phyloP scores from a whole-genome alignment of 2,113 vertebrate species.

The Copsychus sechellarum region DNA sequence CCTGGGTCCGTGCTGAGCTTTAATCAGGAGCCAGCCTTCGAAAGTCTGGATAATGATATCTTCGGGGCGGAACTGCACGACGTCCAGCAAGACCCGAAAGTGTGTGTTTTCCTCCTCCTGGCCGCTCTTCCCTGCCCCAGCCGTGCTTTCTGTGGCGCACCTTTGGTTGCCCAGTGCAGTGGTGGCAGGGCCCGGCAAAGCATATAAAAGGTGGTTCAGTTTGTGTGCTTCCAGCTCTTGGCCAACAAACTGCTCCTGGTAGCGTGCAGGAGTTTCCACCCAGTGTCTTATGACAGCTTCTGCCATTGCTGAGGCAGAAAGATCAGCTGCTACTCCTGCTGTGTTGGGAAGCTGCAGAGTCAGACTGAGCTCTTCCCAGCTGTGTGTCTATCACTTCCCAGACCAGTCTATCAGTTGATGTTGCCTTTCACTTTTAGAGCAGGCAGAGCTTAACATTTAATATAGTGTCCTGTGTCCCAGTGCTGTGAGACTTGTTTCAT shows the following conservation, averaged over 20 bases:
- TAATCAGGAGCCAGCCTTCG: slow-evolving; percentile 85
- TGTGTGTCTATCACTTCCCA: background rate
- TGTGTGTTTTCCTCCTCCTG: background rate
- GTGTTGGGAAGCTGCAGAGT: background rate
- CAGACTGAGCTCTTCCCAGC: background rate
- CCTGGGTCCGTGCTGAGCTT: slow-evolving; percentile 76
- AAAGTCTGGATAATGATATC: slow-evolving; percentile 88
- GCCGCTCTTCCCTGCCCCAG: fast-evolving
- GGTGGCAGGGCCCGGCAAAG: slow-evolving; percentile 76
- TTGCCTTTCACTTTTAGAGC: slow-evolving; percentile 43
- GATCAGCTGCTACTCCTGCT: background rate
- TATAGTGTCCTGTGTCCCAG: slow-evolving; percentile 21
- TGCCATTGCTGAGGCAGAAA: slow-evolving; percentile 66
- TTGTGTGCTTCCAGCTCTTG: slow-evolving; percentile 69
- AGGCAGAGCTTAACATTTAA: slow-evolving; percentile 25
- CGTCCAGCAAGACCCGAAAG: slow-evolving; percentile 81
- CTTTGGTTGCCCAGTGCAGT: background rate
- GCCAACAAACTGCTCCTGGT: slow-evolving; percentile 72
- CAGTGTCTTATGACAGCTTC: slow-evolving; percentile 77
- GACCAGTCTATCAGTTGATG: background rate
- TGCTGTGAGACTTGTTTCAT: background rate
- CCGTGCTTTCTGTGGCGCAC: fast-evolving
- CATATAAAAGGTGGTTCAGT: slow-evolving; percentile 78
- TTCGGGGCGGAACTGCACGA: slow-evolving; percentile 84
- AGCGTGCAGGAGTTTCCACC: slow-evolving; percentile 77